Conservation (phyloP, 2,113 vertebrate genomes). For the Heptranchias perlo region DNA sequence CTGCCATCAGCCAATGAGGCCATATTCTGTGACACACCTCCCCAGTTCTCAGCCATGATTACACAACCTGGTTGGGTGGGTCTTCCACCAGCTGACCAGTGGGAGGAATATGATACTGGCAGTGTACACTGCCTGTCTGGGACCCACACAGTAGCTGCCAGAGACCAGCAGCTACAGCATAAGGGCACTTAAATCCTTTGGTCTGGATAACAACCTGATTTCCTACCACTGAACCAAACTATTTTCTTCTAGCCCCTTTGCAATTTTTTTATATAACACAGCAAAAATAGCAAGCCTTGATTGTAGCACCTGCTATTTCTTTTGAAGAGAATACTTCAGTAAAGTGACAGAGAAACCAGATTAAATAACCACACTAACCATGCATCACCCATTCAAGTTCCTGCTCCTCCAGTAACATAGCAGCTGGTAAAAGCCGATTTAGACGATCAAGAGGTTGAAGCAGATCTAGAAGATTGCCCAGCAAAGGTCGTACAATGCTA, state of each 20-base stretch:
- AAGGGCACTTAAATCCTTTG: neutral
- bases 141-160: neutral
- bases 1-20: neutral
- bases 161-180: neutral
- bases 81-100: neutral
- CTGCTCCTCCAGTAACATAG: constrained; percentile 54
- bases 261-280: neutral
- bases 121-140: neutral
- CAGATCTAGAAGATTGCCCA: constrained; percentile 60
- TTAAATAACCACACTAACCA: constrained; percentile 28
- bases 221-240: too few species aligned
- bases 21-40: neutral
- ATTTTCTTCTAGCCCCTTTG: neutral
- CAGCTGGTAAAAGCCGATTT: constrained; percentile 61
- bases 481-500: constrained; percentile 57
- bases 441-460: constrained; percentile 64
- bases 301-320: neutral
- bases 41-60: neutral
- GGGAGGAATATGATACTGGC: too few species aligned
- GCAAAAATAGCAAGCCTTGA: neutral
- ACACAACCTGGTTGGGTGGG: neutral
- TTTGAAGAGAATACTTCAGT: neutral
- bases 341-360: neutral
- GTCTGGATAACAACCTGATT: neutral
- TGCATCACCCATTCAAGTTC: constrained; percentile 48